Conservation (phyloP, 2,113 vertebrate genomes). For the Syngnathus typhle region DNA sequence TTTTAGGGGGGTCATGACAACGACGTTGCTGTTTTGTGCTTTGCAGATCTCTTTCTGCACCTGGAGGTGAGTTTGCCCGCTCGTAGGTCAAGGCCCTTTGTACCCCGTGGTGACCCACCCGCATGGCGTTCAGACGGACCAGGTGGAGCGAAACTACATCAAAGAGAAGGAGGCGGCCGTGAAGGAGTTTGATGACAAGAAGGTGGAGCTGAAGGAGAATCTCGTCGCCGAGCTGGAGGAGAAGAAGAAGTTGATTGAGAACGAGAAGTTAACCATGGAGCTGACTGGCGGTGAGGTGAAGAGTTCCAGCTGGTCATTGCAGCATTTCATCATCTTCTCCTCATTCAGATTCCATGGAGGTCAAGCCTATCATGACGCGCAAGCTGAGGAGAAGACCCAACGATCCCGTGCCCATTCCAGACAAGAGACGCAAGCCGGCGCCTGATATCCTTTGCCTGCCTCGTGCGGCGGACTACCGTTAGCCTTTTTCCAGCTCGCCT, state of each 20-base stretch:
- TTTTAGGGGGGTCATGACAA: neutral
- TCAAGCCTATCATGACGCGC: slow-evolving; percentile 96
- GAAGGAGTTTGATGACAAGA: slow-evolving; percentile 98
- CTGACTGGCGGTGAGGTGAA: slow-evolving; percentile 85
- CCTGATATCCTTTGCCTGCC: slow-evolving; percentile 88
- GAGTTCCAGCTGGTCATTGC: neutral
- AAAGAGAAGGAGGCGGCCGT: slow-evolving; percentile 98
- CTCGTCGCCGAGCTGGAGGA: slow-evolving; percentile 94
- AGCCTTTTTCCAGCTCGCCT: neutral
- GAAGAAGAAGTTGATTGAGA: slow-evolving; percentile 99
- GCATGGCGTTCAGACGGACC: slow-evolving; percentile 78
- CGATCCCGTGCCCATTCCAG: slow-evolving; percentile 94
- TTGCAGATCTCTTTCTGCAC: slow-evolving; percentile 90
- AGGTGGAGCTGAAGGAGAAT: slow-evolving; percentile 96
- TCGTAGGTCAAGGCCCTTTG: too few species aligned
- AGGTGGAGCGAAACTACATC: slow-evolving; percentile 95
- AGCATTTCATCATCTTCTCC: neutral
- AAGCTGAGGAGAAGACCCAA: slow-evolving; percentile 91
- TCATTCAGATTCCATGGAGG: slow-evolving; percentile 92
- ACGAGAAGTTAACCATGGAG: slow-evolving; percentile 97
- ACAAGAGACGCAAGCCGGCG: slow-evolving; percentile 94
- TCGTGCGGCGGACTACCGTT: neutral
- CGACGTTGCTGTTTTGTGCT: slow-evolving; percentile 45
- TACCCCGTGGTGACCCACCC: neutral
- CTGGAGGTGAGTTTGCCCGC: slow-evolving; percentile 80